Evolutionary conservation across 2,797 vertebrate genomes (phyloP).

Genomic region (Limnodromus scolopaceus): DNA sequence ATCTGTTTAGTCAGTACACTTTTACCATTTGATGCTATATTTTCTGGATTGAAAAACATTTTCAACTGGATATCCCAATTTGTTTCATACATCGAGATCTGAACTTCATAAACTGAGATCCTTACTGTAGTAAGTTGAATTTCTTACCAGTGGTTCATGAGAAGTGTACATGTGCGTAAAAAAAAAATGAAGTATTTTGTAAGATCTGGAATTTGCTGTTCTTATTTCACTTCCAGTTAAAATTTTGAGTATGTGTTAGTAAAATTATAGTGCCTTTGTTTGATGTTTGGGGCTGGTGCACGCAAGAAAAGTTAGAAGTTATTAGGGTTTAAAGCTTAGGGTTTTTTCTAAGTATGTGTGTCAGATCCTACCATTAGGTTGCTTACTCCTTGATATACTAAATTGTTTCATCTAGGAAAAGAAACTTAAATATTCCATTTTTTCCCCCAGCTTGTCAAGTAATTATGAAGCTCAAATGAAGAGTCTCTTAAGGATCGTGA

Average conservation of each 20-base stretch:
- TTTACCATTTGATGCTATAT: background rate
- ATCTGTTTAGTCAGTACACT: background rate
- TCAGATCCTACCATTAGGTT: background rate
- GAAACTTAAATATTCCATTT: conserved; percentile 45
- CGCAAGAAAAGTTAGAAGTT: background rate
- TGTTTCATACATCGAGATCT: background rate
- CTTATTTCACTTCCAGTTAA: background rate
- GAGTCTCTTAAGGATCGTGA: conserved; percentile 95
- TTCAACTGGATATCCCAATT: background rate
- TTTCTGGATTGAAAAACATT: background rate
- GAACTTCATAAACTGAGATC: background rate
- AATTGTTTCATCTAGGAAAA: conserved; percentile 6
- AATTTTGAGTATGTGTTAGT: background rate
- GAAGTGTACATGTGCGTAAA: background rate
- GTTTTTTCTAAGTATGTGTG: background rate
- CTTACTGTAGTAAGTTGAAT: background rate
- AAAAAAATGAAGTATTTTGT: background rate
- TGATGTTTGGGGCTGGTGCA: background rate
- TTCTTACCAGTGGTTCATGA: background rate
- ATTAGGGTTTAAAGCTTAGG: background rate
- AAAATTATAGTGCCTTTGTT: background rate
- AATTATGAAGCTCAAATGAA: conserved; percentile 98
- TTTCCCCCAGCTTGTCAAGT: conserved; percentile 89
- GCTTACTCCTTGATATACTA: background rate
- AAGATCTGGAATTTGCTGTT: background rate